Conservation (phyloP, 2,888 invertebrate genomes). For the Agrypnus murinus region DNA sequence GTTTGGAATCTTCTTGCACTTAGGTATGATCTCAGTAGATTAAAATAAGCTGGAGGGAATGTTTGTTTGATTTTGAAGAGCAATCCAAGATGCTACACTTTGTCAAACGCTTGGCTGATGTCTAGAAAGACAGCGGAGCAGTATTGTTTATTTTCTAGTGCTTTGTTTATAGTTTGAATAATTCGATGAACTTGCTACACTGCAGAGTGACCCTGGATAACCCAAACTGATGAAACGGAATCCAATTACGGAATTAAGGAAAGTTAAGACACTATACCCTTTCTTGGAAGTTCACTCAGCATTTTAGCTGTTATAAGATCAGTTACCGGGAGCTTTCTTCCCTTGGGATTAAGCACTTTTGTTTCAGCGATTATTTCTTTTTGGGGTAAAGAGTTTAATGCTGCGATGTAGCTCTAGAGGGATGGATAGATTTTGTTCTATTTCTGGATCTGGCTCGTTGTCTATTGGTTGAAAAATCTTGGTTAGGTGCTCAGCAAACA, state of each 20-base stretch:
- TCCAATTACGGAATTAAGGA: constrained; percentile 11
- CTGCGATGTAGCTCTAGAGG: not conserved
- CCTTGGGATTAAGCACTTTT: too few relatives aligned
- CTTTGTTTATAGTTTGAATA: too few relatives aligned
- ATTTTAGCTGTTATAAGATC: constrained; percentile 22
- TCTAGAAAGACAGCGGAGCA: too few relatives aligned
- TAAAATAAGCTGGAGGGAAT: too few relatives aligned
- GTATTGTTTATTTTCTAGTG: too few relatives aligned
- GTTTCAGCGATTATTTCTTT: not conserved
- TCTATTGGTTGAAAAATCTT: constrained; percentile 5
- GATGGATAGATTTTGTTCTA: not conserved
- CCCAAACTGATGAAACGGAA: constrained; percentile 1
- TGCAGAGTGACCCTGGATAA: not conserved
- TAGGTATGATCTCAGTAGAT: constrained; percentile 12
- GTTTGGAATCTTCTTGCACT: constrained; percentile 8
- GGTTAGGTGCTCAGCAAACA: constrained; percentile 2
- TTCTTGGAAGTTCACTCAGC: constrained; percentile 11
- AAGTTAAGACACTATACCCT: not conserved
- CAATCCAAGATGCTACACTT: constrained; percentile 16
- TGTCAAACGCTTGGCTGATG: not conserved
- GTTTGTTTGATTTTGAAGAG: constrained; percentile 8
- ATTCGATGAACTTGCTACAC: constrained; percentile 11
- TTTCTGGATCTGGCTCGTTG: constrained; percentile 2
- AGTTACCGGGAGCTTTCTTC: too few relatives aligned
- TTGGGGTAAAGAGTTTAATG: constrained; percentile 12